phyloP scores from a whole-genome alignment of 2,797 vertebrate species.

The Pangasius mekongensis region DNA sequence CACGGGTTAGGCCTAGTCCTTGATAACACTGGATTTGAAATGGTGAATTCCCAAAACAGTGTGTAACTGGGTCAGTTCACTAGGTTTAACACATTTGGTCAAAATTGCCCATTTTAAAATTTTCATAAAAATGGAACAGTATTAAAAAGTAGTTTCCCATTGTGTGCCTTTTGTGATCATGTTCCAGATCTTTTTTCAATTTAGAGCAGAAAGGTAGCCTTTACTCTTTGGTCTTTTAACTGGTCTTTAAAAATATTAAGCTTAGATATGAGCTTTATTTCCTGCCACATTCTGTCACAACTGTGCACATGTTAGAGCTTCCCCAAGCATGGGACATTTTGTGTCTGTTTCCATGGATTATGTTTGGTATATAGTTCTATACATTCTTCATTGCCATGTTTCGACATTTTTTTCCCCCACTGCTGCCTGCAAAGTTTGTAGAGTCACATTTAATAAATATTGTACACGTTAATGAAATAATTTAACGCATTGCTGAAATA shows the following conservation, averaged over 20 bases:
- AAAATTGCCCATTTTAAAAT: neutral
- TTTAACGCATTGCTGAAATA: neutral
- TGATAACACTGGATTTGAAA: neutral
- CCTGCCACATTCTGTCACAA: neutral
- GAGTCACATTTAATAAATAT: neutral
- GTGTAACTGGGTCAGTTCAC: slow-evolving; percentile 22
- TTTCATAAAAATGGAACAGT: neutral
- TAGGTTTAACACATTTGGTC: slow-evolving; percentile 1
- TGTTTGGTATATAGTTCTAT: neutral
- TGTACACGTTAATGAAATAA: no score
- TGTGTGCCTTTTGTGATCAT: neutral
- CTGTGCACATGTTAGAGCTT: neutral
- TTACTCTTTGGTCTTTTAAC: neutral
- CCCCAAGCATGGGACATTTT: neutral
- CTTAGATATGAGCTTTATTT: neutral
- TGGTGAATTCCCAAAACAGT: slow-evolving; percentile 14
- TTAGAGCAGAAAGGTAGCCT: neutral
- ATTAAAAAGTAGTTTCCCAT: neutral
- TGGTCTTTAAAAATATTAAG: neutral
- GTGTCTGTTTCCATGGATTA: neutral
- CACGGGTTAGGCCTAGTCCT: slow-evolving; percentile 5
- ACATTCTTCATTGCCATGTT: neutral
- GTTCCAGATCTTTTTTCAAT: neutral
- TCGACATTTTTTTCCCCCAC: neutral
- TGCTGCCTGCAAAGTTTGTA: neutral